Evolutionary conservation across 2,888 invertebrate genomes (phyloP).

Genomic region (Conistra vaccinii): DNA sequence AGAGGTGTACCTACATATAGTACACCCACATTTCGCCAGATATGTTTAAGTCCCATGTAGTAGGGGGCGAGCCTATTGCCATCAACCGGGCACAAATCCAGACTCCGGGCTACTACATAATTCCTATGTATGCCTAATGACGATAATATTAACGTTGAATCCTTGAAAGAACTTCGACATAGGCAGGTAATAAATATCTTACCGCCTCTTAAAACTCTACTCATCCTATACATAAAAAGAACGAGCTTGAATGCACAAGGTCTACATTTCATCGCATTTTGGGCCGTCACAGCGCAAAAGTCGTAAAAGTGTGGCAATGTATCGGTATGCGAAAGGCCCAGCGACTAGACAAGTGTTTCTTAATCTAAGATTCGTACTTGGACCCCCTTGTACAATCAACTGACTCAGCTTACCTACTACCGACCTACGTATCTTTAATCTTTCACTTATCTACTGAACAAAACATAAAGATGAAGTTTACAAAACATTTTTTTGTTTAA

Average conservation of each 20-base stretch:
- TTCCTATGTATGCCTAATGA: not conserved
- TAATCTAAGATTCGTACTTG: constrained; percentile 44
- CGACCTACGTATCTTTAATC: not conserved
- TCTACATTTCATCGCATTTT: constrained; percentile 19
- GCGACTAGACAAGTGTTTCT: constrained; percentile 56
- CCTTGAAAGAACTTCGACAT: not conserved
- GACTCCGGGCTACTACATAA: no score
- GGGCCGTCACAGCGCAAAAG: constrained; percentile 11
- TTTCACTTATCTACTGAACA: not conserved
- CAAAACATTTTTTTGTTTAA: constrained; percentile 19
- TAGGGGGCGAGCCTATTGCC: no score
- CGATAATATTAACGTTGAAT: no score
- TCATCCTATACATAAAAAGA: not conserved
- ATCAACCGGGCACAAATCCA: no score
- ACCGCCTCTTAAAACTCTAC: not conserved
- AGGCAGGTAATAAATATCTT: not conserved
- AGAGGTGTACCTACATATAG: no score
- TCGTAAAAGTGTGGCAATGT: constrained; percentile 52
- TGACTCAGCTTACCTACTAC: constrained; percentile 18
- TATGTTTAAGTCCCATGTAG: no score
- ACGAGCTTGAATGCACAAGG: not conserved
- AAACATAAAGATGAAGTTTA: constrained; percentile 6
- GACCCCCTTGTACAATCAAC: constrained; percentile 42
- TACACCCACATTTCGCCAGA: no score
- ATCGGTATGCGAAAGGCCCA: constrained; percentile 55